A percentile compares a stretch with the other conserved stretches of the same genome.
Conservation (phyloP, 2,797 vertebrate genomes). For the Triplophysa bombifrons region DNA sequence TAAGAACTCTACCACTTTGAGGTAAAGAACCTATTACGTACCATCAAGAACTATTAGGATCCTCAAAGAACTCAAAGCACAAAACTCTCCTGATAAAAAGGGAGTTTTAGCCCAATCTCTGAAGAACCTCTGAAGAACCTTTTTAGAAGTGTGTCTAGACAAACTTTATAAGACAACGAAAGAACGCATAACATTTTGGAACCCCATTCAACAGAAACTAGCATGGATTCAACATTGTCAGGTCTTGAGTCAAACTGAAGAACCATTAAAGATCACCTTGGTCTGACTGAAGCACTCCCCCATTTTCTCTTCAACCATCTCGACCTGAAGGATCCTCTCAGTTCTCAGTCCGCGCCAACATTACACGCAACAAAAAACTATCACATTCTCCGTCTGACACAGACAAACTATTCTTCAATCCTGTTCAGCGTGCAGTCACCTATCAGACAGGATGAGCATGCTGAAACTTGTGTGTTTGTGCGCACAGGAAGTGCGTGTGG, state of each 20-base stretch:
- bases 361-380: neutral
- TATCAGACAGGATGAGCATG: conserved; percentile 35
- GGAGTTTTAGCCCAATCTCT: too few species aligned
- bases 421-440: neutral
- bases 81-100: neutral
- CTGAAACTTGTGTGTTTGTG: conserved; percentile 20
- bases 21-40: neutral
- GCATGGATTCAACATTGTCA: neutral
- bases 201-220: neutral
- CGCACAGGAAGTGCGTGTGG: conserved; percentile 71
- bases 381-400: neutral
- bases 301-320: conserved; percentile 77
- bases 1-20: neutral
- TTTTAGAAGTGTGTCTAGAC: neutral
- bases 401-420: neutral
- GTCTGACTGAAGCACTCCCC: conserved; percentile 74
- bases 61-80: neutral
- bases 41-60: neutral
- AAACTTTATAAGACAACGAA: neutral
- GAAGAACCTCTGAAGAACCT: neutral
- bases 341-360: neutral
- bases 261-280: conserved; percentile 63
- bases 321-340: conserved; percentile 42
- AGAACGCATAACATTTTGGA: neutral
- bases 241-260: neutral